phyloP scores from a whole-genome alignment of 2,113 vertebrate species.

The Syngnathus scovelli region DNA sequence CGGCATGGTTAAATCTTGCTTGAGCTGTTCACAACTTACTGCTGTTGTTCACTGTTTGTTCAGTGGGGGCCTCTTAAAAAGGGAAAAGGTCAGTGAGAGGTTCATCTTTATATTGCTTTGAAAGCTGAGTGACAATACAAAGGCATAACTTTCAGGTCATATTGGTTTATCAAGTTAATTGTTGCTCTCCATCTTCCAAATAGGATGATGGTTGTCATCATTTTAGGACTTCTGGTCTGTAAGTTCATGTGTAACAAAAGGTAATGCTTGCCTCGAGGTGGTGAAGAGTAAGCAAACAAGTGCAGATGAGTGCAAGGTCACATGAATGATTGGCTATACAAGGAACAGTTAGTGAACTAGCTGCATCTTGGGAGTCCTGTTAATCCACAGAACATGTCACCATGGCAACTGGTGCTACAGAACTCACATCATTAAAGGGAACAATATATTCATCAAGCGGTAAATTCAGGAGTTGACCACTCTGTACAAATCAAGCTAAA shows the following conservation, averaged over 20 bases:
- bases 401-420: constrained; percentile 14
- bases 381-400: neutral
- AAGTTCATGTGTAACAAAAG: neutral
- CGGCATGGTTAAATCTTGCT: constrained; percentile 46
- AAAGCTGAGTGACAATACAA: neutral
- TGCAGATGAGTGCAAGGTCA: neutral
- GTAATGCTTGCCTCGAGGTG: neutral
- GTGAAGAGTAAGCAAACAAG: neutral
- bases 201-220: neutral
- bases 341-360: neutral
- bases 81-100: constrained; percentile 17
- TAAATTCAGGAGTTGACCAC: neutral
- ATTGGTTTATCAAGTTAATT: neutral
- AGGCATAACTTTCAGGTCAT: neutral
- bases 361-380: neutral
- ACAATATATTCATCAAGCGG: neutral
- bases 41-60: neutral
- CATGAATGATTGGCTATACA: neutral
- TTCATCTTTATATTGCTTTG: constrained; percentile 18
- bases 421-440: neutral
- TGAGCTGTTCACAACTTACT: constrained; percentile 19
- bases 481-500: neutral
- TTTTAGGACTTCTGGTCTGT: neutral
- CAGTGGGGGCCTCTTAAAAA: constrained; percentile 7
- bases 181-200: neutral